Conservation (phyloP, 2,113 vertebrate species). For the Todiramphus saurophagus region DNA sequence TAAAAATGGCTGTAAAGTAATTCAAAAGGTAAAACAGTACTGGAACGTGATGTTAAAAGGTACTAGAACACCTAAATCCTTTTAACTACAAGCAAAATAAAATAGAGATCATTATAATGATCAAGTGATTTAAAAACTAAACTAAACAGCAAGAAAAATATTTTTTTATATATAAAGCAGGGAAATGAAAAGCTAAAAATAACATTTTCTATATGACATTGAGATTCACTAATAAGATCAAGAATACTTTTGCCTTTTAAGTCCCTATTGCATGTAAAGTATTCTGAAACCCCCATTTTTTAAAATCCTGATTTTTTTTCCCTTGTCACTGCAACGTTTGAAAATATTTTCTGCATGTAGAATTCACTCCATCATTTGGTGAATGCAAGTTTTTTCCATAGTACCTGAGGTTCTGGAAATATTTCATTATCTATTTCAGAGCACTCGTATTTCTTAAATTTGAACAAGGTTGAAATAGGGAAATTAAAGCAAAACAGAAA, state of each 20-base stretch:
- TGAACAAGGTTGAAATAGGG: background rate
- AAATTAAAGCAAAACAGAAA: conserved; percentile 40
- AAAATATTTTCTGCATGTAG: background rate
- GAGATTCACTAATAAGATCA: background rate
- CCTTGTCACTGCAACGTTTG: background rate
- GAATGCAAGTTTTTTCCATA: background rate
- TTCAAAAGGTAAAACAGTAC: background rate
- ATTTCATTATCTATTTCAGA: conserved; percentile 1
- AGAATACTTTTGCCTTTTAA: background rate
- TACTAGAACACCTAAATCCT: background rate
- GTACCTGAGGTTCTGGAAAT: background rate
- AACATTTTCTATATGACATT: background rate
- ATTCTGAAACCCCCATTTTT: background rate
- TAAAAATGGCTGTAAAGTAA: background rate
- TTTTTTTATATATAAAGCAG: background rate
- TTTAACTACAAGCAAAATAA: background rate
- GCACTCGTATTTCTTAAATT: background rate
- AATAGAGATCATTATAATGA: background rate
- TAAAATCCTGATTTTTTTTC: background rate
- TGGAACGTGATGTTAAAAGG: background rate
- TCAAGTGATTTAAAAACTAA: background rate
- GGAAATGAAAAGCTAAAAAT: background rate
- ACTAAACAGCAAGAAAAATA: background rate
- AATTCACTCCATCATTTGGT: background rate
- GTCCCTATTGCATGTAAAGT: background rate